A percentile compares a stretch with the other conserved stretches of the same genome.
Conservation (phyloP, 1,140 invertebrate species). For the fruit fly (Drosophila melanogaster) region DNA sequence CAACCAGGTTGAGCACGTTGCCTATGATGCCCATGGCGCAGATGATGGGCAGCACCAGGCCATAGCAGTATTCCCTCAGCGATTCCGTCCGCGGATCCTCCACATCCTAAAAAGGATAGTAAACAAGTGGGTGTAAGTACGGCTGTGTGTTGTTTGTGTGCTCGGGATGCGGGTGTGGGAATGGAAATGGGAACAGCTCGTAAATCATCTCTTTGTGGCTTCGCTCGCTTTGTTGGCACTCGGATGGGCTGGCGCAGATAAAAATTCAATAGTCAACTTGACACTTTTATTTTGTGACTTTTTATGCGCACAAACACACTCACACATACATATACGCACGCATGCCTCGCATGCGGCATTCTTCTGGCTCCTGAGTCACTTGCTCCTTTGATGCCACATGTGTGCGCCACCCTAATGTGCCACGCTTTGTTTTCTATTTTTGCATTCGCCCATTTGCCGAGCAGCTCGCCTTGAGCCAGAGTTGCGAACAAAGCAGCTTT, state of each 20-base stretch:
- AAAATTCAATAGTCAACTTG: slow-evolving; percentile 83
- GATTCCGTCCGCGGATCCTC: slow-evolving; percentile 87
- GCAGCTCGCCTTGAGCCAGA: slow-evolving; percentile 50
- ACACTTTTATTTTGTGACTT: slow-evolving; percentile 77
- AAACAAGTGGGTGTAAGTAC: slow-evolving; percentile 8
- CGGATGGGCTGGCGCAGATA: slow-evolving; percentile 57
- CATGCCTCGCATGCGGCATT: background rate
- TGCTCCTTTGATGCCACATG: slow-evolving; percentile 40
- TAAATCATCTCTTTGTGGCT: slow-evolving; percentile 65
- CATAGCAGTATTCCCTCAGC: slow-evolving; percentile 89
- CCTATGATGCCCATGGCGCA: slow-evolving; percentile 90
- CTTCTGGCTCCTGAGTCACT: slow-evolving; percentile 6
- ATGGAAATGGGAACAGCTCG: slow-evolving; percentile 48
- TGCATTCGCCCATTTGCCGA: slow-evolving; percentile 5
- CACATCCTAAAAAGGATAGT: slow-evolving; percentile 40
- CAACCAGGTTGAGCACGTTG: slow-evolving; percentile 90
- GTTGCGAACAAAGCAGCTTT: slow-evolving; percentile 62
- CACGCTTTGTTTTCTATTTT: slow-evolving; percentile 40
- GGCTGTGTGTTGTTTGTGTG: background rate
- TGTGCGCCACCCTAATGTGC: background rate
- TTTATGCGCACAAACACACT: slow-evolving; percentile 51
- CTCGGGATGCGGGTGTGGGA: slow-evolving; percentile 8
- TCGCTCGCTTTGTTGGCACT: slow-evolving; percentile 18
- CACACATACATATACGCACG: background rate
- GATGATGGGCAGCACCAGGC: slow-evolving; percentile 89